These are phyloP conservation scores for Cuniculus paca DNA, from an alignment of 2,797 vertebrate species.

Conservation along the genomic window DNA sequence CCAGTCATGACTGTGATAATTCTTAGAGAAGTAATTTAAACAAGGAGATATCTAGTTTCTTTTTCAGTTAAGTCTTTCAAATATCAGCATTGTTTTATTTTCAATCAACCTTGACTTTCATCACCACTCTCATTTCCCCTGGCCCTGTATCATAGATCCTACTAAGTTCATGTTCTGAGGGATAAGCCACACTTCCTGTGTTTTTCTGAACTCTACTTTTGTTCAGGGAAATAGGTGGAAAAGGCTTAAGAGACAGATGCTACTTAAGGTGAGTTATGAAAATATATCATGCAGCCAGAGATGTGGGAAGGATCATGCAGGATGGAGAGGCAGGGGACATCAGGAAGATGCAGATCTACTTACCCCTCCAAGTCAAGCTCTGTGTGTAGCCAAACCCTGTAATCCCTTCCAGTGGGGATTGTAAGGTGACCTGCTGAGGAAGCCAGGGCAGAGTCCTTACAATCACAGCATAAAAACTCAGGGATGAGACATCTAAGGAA, in stretches of 20 bases:
- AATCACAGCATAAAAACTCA: neutral
- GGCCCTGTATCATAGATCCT: neutral
- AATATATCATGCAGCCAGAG: neutral
- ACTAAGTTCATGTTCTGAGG: neutral
- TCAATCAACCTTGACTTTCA: neutral
- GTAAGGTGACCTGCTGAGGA: too few relatives aligned
- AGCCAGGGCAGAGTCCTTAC: too few relatives aligned
- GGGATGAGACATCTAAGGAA: neutral
- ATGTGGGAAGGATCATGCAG: neutral
- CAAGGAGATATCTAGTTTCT: neutral
- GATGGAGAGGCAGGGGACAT: rapidly evolving
- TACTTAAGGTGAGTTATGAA: neutral
- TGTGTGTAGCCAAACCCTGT: too few relatives aligned
- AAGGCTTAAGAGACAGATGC: neutral
- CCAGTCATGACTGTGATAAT: neutral
- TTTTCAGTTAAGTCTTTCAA: neutral
- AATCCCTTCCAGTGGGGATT: rapidly evolving
- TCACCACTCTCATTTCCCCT: neutral
- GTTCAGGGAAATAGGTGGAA: neutral
- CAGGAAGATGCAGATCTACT: rapidly evolving
- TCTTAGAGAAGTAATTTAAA: neutral
- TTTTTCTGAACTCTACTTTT: neutral
- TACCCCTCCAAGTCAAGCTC: neutral
- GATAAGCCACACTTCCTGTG: neutral
- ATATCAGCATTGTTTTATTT: neutral